Conservation (phyloP, 2,113 vertebrate species). For the Ptyas mucosa region DNA sequence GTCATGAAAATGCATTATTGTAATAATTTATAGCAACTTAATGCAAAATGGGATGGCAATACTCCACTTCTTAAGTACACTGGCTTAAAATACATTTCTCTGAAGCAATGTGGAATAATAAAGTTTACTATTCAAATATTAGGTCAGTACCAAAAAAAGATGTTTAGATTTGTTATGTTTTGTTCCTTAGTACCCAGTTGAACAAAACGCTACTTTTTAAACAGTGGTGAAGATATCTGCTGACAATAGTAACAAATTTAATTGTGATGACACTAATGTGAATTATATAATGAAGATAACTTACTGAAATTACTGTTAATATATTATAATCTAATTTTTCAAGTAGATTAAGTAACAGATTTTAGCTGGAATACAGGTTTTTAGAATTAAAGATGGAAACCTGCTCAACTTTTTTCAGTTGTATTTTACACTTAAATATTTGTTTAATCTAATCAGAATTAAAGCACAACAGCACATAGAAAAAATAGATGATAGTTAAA, state of each 20-base stretch:
- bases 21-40: not conserved
- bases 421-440: constrained; percentile 28
- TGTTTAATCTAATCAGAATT: not conserved
- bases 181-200: not conserved
- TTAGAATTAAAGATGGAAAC: constrained; percentile 24
- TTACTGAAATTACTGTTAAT: constrained; percentile 11
- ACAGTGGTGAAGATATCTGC: not conserved
- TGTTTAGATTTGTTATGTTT: not conserved
- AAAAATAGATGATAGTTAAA: not conserved
- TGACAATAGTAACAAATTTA: constrained; percentile 14
- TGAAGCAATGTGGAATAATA: not conserved
- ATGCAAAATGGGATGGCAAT: constrained; percentile 11
- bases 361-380: constrained; percentile 31
- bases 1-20: constrained; percentile 20
- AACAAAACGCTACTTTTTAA: constrained; percentile 20
- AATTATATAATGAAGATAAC: constrained; percentile 4
- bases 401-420: constrained; percentile 30
- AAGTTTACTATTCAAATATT: not conserved
- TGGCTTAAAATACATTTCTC: not conserved
- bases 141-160: not conserved
- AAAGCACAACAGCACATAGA: not conserved
- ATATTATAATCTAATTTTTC: not conserved
- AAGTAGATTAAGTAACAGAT: constrained; percentile 9
- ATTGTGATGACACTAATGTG: constrained; percentile 21
- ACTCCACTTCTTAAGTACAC: not conserved